A percentile compares a stretch with the other conserved stretches of the same genome.
phyloP scores from a whole-genome alignment of 35 echinoderm and acorn worm genomes.

The Holothuria glaberrima region DNA sequence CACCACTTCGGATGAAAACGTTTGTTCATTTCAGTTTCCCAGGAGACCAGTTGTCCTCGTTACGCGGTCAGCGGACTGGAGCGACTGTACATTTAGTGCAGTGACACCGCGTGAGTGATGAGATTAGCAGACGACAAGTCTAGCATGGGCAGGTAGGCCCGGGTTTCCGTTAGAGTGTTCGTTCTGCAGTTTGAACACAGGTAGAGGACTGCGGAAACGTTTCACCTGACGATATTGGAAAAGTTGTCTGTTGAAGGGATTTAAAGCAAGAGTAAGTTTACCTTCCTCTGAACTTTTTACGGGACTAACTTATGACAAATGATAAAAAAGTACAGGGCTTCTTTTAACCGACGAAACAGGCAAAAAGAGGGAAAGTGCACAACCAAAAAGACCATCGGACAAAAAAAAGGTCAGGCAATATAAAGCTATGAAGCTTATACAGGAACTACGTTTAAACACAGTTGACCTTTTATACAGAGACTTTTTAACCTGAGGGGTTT shows the following conservation, averaged over 20 bases:
- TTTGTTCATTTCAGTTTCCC: not conserved
- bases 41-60: constrained; percentile 42
- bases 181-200: constrained; percentile 3
- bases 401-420: too few species aligned
- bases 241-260: not conserved
- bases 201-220: constrained; percentile 21
- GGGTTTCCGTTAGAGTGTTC: not conserved
- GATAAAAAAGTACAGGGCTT: constrained; percentile 26
- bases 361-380: too few species aligned
- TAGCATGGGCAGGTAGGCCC: constrained; percentile 33
- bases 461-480: too few species aligned
- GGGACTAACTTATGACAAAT: not conserved
- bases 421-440: too few species aligned
- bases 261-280: constrained; percentile 6
- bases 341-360: not conserved
- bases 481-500: too few species aligned
- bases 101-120: constrained; percentile 29
- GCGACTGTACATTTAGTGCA: constrained; percentile 28
- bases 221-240: constrained; percentile 1
- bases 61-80: constrained; percentile 41
- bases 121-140: constrained; percentile 35
- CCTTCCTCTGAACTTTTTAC: constrained; percentile 17
- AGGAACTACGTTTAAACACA: too few species aligned
- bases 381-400: too few species aligned
- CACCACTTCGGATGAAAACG: not conserved